These are phyloP conservation scores for Tetropium fuscum DNA, from an alignment of 2,888 invertebrate genomes.

Conservation along the genomic window DNA sequence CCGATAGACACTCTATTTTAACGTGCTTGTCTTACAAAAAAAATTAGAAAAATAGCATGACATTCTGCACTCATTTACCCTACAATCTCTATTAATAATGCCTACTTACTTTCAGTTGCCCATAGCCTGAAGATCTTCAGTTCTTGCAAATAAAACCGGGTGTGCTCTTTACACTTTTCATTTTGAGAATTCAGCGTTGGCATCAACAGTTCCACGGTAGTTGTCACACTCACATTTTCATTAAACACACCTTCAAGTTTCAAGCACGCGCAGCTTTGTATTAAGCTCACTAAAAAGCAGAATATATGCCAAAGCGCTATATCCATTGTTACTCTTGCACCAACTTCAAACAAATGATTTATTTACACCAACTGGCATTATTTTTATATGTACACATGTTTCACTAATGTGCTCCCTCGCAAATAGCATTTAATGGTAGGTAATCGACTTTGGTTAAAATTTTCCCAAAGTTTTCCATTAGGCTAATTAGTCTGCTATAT, in stretches of 20 bases:
- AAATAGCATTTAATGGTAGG: too few species aligned
- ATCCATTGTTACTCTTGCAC: neutral
- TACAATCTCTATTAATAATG: too few species aligned
- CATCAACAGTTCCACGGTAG: slow-evolving; percentile 41
- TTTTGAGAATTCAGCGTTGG: slow-evolving; percentile 46
- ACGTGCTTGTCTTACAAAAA: too few species aligned
- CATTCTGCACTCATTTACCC: too few species aligned
- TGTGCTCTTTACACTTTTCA: slow-evolving; percentile 50
- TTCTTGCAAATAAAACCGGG: slow-evolving; percentile 48
- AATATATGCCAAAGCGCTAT: neutral
- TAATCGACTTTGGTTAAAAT: too few species aligned
- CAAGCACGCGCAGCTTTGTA: neutral
- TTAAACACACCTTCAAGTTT: neutral
- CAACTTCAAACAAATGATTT: neutral
- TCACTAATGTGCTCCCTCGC: too few species aligned
- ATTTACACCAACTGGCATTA: neutral
- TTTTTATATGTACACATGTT: slow-evolving; percentile 14
- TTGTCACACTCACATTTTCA: slow-evolving; percentile 3
- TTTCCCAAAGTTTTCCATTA: too few species aligned
- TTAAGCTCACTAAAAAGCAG: slow-evolving; percentile 16
- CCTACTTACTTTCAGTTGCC: slow-evolving; percentile 56
- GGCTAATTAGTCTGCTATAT: too few species aligned
- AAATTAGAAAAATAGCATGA: too few species aligned
- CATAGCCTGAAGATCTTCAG: slow-evolving; percentile 50
- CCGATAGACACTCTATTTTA: too few species aligned